Conservation (phyloP, 2,888 invertebrate species). For the Diarsia rubi region DNA sequence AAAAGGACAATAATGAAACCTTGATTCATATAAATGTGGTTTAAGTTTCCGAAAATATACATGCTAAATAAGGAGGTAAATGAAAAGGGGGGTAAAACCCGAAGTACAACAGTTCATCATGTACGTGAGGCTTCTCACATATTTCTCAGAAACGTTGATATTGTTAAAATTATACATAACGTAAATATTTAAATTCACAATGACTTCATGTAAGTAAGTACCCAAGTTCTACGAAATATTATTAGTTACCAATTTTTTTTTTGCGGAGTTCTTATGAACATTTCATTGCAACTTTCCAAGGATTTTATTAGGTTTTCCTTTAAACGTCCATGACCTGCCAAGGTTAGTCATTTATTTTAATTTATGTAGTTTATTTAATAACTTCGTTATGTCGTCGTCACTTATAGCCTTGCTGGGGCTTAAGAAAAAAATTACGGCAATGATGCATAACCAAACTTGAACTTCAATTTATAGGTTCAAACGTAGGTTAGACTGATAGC, state of each 20-base stretch:
- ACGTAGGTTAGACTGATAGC: too few species aligned
- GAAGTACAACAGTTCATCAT: constrained; percentile 3
- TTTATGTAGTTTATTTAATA: neutral
- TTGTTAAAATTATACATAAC: constrained; percentile 2
- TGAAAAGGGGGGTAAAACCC: constrained; percentile 30
- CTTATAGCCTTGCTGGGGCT: neutral
- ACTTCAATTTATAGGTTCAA: too few species aligned
- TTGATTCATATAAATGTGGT: constrained; percentile 11
- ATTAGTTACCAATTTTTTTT: constrained; percentile 23
- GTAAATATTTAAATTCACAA: constrained; percentile 36
- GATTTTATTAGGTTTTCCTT: constrained; percentile 40
- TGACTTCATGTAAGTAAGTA: constrained; percentile 12
- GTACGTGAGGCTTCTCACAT: constrained; percentile 9
- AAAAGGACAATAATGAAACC: neutral
- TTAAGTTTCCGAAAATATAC: neutral
- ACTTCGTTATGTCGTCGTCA: neutral
- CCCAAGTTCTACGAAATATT: constrained; percentile 41
- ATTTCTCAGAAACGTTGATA: constrained; percentile 30
- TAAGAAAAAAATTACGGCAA: neutral
- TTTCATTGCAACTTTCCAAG: constrained; percentile 18
- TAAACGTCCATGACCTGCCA: constrained; percentile 2
- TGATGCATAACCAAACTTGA: neutral
- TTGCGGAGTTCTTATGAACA: constrained; percentile 1
- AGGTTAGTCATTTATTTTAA: constrained; percentile 12
- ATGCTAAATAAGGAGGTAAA: constrained; percentile 4